Evolutionary conservation across 1,140 invertebrate genomes (phyloP), one percentile per base, ranked within the genome.

Genomic region (Drosophila grimshawi): DNA sequence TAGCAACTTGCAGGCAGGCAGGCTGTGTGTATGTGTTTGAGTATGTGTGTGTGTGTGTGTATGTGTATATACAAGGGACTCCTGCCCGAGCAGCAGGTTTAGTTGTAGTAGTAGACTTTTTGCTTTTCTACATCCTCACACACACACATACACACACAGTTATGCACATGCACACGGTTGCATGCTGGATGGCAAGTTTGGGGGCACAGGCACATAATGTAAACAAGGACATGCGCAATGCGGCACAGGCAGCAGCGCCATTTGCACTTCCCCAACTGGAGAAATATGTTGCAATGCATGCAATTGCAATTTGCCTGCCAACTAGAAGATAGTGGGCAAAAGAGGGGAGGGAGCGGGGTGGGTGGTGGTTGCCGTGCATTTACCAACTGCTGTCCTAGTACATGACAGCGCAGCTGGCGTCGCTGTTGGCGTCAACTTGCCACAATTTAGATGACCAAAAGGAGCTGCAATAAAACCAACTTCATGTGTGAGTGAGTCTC

Each of bases 81-180:
- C 6, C 27, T 29, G 39, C 3, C 32, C 56, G 64, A 61, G 48
- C 76, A 46, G 29, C 46, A 66, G 66, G 74, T 48, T 88, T 88
- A 78, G 85, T 90, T 90, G 85, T 90, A 88, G 80, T 90, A 78
- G 85, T 89, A 85, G 85, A 78, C 78, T 78, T 88, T 88, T 88
- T 88, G 86, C 78, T 73, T 90, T 82, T 88, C 85, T 86, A 85
- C 81, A 83, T 70, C 65, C 80, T 68, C 45, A 67, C 80, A 70
- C 62, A 32, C 48, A 60, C 48, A 37, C 45, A 33, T 33, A 56
- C 19, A 65, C 6, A 35, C 33, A n/a, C n/a, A 66, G 19, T 19
- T 27, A 35, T 74, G 51, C 59, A 62, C 56, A 10, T 59, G 62
- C 57, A 43, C n/a, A 53, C 53, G 53, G 19, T 29, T 37, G 27